Base-by-base conservation (phyloP, 2,113 vertebrate species). In the Hyla sarda region DNA sequence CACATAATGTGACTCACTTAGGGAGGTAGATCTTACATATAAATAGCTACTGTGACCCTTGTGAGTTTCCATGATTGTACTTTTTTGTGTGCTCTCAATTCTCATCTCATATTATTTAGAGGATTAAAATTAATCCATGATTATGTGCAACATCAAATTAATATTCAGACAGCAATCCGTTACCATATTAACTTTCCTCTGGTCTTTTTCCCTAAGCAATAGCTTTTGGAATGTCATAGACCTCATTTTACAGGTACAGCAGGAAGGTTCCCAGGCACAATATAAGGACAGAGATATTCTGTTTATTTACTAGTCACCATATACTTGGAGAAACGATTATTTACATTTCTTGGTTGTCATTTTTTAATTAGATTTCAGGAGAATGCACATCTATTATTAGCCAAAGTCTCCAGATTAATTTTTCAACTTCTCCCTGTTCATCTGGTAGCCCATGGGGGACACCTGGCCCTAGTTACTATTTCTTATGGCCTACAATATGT, bases 61-160 rank as follows among this genome's bases (percentile, higher is more conserved):
- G 76, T 45, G 65, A 56, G 75, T 37, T 41, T 80, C 45, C 28
- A 60, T 72, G 48, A 58, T 80, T 86, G 62, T 80, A 86, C 34
- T 30, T 78, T 85, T 85, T 86, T 81, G 56, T 80, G 48, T 73
- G 76, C 65, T 80, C 65, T 86, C n/a, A 86, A 81, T 86, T 86
- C 52, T 62, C 77, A 72, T 37, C 56, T 48, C 77, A 72, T 71
- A 86, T 73, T 80, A 86, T 86, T 86, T 86, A 48, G 65, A 81
- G 72, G 76, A 81, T 86, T 86, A 86, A 71, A 86, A 73, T 81
- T 86, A 86, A 86, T 81, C 84, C 84, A 72, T 86, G 76, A 86
- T 81, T 86, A 81, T 86, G 62, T 60, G 77, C 65, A 73, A 52
- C 45, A 71, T 79, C 37, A 75, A 79, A 86, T 81, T 86, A 81